Conservation (phyloP, 2,888 invertebrate genomes). For the Choristoneura rosaceana region DNA sequence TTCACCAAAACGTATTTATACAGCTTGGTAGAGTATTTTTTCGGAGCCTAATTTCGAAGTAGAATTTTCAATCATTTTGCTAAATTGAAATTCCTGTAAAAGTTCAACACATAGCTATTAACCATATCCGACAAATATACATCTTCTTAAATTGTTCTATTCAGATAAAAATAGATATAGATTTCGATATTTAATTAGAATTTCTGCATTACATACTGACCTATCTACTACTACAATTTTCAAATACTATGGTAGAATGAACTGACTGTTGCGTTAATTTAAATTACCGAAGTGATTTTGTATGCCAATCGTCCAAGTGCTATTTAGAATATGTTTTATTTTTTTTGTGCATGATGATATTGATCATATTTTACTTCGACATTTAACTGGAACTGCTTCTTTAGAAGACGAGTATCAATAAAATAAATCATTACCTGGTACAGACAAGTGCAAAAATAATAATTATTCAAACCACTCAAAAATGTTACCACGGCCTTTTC, state of each 20-base stretch:
- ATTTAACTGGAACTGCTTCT: no score
- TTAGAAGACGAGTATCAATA: no score
- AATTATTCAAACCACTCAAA: no score
- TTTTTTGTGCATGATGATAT: no score
- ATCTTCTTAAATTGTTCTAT: conserved; percentile 16
- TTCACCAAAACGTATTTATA: not conserved
- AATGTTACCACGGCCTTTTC: no score
- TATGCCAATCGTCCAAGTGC: not conserved
- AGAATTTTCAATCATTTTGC: not conserved
- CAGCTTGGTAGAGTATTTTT: not conserved
- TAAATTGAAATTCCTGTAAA: not conserved
- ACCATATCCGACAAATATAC: conserved; percentile 1
- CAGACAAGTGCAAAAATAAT: no score
- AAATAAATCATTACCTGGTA: no score
- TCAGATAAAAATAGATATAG: conserved; percentile 39
- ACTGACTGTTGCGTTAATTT: conserved; percentile 2
- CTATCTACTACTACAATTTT: conserved; percentile 38
- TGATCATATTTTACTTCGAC: no score
- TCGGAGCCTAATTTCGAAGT: not conserved
- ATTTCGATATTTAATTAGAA: conserved; percentile 30
- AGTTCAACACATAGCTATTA: not conserved
- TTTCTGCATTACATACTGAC: conserved; percentile 34
- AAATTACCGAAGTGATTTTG: not conserved
- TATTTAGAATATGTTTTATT: no score
- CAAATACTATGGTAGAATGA: conserved; percentile 18